Evolutionary conservation across 2,888 invertebrate species (phyloP), one percentile per base, ranked within the genome.

Genomic region (Didymodactylos carnosus): DNA sequence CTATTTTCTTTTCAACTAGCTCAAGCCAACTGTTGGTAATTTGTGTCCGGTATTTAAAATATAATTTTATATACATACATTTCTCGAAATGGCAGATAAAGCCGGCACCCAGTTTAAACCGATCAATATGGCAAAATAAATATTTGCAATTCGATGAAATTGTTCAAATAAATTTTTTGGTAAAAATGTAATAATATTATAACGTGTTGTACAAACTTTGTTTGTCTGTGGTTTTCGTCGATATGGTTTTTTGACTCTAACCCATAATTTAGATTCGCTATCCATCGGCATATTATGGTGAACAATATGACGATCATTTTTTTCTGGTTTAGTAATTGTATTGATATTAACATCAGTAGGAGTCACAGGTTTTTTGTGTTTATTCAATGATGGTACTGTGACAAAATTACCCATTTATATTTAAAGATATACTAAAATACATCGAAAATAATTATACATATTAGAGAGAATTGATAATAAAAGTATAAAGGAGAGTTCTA

Each of bases 51-150:
- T n/a, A n/a, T n/a, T n/a, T n/a, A n/a, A n/a, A n/a, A n/a, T n/a
- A n/a, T n/a, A n/a, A n/a, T n/a, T n/a, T n/a, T n/a, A n/a, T n/a
- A 3, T 49, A 11, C 14, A 27, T 51, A 51, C 51, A 27, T 25
- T 14, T 51, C 16, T 27, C 7, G 51, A 27, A 51, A 51, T 4
- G 1, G 51, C 27, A 51, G 25, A 27, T 13, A 51, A 27, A 41
- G 89, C 88, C 5, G 94, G 94, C 81, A 94, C 89, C 93, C 93
- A 94, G 85, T 95, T 95, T 77, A 95, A 87, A 79, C 94, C 85
- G 79, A 94, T 93, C 82, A 97, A 94, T 82, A 93, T 91, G 81
- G 95, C 90, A 85, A 97, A 97, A 86, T 95, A 97, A 80, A 97
- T 87, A 87, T 97, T 97, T 77, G 95, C 95, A 81, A 94, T 91